Base-by-base conservation (phyloP, 2,888 invertebrate species). In the Cerastis leucographa region DNA sequence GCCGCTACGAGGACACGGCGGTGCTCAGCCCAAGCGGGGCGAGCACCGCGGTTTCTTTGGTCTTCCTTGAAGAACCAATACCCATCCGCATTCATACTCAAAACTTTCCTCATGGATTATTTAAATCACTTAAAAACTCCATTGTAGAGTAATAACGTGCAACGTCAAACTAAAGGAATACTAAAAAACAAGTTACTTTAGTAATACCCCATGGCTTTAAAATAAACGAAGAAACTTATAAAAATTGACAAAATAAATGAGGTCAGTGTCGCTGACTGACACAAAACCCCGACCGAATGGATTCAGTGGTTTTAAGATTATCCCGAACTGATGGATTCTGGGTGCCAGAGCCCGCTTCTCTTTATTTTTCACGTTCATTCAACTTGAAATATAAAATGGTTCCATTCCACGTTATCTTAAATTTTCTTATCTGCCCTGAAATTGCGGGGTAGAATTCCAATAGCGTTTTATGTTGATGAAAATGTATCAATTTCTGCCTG, bases 311-410 rank as follows among this genome's bases (percentile, higher is more conserved):
- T 59, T 46, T 42, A n/a, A 81, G 86, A 81, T 85, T 71, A 79
- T 73, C 78, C 72, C 8, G 0, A 6, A 19, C 35, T 68, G 81
- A 85, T 84, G 80, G 74, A 68, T 65, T 64, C 54, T 40, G 51
- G 67, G n/a, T 46, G 64, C 68, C 40, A 35, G 22, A 22, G 54
- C 25, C 25, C 19, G 11, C 0, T 17, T n/a, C n/a, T 59, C 51
- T 78, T 40, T 76, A 83, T 80, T 72, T 71, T 77, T 74, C 80
- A 76, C 29, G 69, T 67, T 77, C 61, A 77, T 77, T 86, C 51
- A 66, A 79, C 71, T 49, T 74, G 75, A 78, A 84, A 72, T 76
- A 73, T 72, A 72, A 79, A 85, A 71, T 69, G 71, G 49, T 42
- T 62, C n/a, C 9, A 51, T 42, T 62, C n/a, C 9, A 51, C 74